Evolutionary conservation across 1,140 invertebrate genomes (phyloP).

Genomic region (Caenorhabditis tropicalis): DNA sequence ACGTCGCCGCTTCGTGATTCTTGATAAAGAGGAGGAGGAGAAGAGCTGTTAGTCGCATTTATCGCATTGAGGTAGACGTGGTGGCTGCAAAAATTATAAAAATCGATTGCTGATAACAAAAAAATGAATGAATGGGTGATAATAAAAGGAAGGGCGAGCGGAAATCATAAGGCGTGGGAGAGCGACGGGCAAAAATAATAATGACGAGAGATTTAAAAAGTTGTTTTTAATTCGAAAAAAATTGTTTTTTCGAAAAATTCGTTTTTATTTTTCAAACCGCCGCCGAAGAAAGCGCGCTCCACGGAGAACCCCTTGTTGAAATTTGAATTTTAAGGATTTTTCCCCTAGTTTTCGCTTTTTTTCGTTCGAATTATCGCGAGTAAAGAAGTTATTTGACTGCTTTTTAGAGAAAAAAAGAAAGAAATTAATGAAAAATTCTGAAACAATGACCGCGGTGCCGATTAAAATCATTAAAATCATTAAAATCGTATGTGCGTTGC

Average conservation of each 20-base stretch:
- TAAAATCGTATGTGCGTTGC: too few species aligned
- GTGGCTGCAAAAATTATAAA: not conserved
- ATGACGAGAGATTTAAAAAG: not conserved
- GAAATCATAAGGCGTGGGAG: not conserved
- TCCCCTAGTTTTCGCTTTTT: too few species aligned
- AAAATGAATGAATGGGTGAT: not conserved
- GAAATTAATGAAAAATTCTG: too few species aligned
- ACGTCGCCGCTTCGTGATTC: not conserved
- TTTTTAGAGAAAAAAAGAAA: too few species aligned
- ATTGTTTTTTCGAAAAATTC: not conserved
- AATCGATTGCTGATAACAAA: not conserved
- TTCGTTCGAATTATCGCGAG: too few species aligned
- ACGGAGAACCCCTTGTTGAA: not conserved
- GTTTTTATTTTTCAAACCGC: not conserved
- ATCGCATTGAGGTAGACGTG: slow-evolving; percentile 27
- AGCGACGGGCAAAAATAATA: not conserved
- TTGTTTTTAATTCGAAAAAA: not conserved
- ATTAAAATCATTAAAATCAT: too few species aligned
- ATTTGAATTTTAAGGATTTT: not conserved
- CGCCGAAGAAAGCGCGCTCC: too few species aligned
- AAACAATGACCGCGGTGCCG: too few species aligned
- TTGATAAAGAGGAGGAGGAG: not conserved
- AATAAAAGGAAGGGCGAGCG: not conserved
- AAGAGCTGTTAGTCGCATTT: slow-evolving; percentile 17
- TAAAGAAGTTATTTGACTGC: too few species aligned